These are phyloP conservation scores for Chaetops frenatus DNA, from an alignment of 2,113 vertebrate species.

Conservation along the genomic window DNA sequence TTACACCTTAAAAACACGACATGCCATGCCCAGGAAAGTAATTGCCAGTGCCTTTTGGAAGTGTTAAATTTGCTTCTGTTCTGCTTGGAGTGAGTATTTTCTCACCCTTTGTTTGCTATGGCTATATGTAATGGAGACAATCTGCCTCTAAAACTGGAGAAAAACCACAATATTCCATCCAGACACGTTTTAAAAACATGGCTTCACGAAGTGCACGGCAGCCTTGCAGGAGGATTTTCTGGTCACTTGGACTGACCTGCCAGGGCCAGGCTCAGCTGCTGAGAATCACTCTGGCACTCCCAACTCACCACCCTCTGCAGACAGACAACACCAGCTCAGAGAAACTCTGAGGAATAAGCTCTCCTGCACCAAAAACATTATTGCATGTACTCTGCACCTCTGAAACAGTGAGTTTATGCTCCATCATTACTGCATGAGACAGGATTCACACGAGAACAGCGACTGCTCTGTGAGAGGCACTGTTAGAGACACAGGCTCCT, in stretches of 20 bases:
- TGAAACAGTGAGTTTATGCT: background rate
- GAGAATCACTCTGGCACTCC: rapidly evolving
- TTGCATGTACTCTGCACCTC: background rate
- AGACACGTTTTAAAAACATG: rapidly evolving
- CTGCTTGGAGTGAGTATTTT: background rate
- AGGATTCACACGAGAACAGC: background rate
- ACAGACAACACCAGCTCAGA: background rate
- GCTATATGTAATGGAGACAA: background rate
- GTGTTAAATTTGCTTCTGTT: background rate
- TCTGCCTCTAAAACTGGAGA: background rate
- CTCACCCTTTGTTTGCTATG: background rate
- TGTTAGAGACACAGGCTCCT: background rate
- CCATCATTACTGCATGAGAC: background rate
- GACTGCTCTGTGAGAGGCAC: rapidly evolving
- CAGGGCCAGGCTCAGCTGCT: background rate
- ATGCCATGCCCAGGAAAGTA: background rate
- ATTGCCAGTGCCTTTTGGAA: background rate
- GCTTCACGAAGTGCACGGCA: background rate
- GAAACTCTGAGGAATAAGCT: background rate
- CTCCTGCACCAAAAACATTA: background rate
- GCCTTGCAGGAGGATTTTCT: background rate
- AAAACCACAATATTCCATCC: background rate
- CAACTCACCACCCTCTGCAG: background rate
- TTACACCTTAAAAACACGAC: background rate
- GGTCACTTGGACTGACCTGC: background rate